These are phyloP conservation scores for Coenonympha glycerion DNA, from an alignment of 2,888 invertebrate species.

Conservation along the genomic window DNA sequence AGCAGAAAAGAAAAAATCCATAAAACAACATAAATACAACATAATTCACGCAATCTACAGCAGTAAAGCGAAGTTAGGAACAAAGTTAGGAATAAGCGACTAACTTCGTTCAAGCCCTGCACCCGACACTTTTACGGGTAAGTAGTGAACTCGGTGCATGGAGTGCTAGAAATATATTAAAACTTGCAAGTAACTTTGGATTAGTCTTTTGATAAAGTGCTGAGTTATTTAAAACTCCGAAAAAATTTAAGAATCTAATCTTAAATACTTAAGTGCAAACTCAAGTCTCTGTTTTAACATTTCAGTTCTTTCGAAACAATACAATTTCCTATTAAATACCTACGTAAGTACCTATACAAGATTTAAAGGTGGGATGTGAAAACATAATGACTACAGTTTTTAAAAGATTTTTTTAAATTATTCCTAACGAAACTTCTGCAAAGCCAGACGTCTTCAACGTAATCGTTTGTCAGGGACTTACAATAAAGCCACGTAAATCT, in stretches of 20 bases:
- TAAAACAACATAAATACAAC: slow-evolving; percentile 70
- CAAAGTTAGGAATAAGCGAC: slow-evolving; percentile 32
- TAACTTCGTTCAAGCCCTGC: slow-evolving; percentile 48
- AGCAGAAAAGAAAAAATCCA: slow-evolving; percentile 57
- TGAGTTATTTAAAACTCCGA: too few relatives aligned
- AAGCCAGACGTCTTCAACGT: slow-evolving; percentile 49
- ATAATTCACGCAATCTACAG: slow-evolving; percentile 42
- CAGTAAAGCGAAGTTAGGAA: too few relatives aligned
- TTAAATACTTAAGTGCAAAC: too few relatives aligned
- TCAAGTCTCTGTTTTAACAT: too few relatives aligned
- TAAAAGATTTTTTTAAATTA: neutral
- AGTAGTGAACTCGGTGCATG: slow-evolving; percentile 13
- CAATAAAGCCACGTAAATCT: slow-evolving; percentile 42
- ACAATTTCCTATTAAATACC: too few relatives aligned
- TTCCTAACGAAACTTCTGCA: slow-evolving; percentile 33
- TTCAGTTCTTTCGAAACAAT: too few relatives aligned
- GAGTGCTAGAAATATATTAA: slow-evolving; percentile 34
- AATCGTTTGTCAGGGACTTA: slow-evolving; percentile 51
- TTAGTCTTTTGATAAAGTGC: too few relatives aligned
- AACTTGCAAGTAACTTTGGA: neutral
- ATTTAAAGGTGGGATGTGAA: too few relatives aligned
- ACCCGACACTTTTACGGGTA: slow-evolving; percentile 34
- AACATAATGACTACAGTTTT: neutral
- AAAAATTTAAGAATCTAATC: too few relatives aligned
- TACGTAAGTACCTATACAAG: too few relatives aligned